Evolutionary conservation across 1,140 invertebrate species (phyloP), one percentile per base, ranked within the genome.

Genomic region (Bombus ignitus): DNA sequence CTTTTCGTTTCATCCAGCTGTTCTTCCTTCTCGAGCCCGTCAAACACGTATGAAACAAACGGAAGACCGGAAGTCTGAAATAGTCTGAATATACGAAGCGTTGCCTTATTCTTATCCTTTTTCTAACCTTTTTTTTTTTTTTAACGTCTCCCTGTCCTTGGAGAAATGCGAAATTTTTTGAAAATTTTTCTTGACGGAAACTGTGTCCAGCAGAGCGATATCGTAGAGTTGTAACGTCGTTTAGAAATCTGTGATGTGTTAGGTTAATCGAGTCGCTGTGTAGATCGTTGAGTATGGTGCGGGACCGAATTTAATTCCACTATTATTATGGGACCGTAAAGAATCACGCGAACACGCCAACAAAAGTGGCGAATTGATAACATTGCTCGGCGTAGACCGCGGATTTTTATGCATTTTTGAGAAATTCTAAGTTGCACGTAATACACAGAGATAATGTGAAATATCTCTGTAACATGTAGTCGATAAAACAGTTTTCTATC

Each of bases 221-320:
- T 25, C 32, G 32, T 80, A 77, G 75, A 22, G 15, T 62, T 47
- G 44, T 80, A 80, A 80, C 25, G 22, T 79, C 59, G 44, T 70
- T 68, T 80, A 78, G 39, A 78, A 65, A 13, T 75, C 70, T 71
- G 70, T 42, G 74, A 53, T 57, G 74, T 75, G 74, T 75, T 75
- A 75, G 74, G 25, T 37, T 57, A 75, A 75, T 57, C 42, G 25
- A 47, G 5, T 47, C 62, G 35, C 15, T 65, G 62, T 47, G 22
- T 80, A 53, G 32, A 70, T 66, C n/a, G 28, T 66, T 70, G 32
- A 25, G 8, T 13, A 13, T 18, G 22, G 15, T 37, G 53, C 25
- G 3, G 25, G 12, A 76, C 35, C 35, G 74, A 53, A 53, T 22
- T 53, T 53, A 53, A 53, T 53, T 53, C 18, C 5, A 53, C 22